Base-by-base conservation (phyloP, 2,113 vertebrate species). In the Oriolus oriolus region DNA sequence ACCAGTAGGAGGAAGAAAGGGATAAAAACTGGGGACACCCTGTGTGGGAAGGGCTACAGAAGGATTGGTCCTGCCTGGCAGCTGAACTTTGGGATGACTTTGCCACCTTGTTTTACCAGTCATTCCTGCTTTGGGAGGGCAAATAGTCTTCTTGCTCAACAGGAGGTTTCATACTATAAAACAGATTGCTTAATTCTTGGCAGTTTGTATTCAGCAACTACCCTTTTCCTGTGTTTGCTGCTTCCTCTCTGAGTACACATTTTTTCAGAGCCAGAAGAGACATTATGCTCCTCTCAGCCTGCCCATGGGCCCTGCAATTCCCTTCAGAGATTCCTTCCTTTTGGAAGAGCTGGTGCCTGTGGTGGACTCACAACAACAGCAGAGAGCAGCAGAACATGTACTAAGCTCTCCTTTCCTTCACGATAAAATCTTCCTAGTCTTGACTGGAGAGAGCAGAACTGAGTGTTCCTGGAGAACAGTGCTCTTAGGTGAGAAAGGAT, bases 181-280 rank as follows among this genome's bases (percentile, higher is more conserved):
- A 81, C 22, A 56, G 71, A 73, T 95, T 95, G 95, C 94, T 88
- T 87, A 89, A 95, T 42, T 83, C 61, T 77, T 88, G 66, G 64
- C 86, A 91, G 76, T 81, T 68, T 61, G 27, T 59, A 33, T 84
- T 84, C 21, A 0, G 64, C 23, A 92, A 52, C 94, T 88, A n/a
- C 45, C n/a, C 71, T 84, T 24, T 88, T 89, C 91, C 88, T 91
- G 93, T 28, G 44, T 64, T 45, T 94, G 39, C 35, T 86, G 60
- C 45, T 95, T 97, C 94, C 93, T 88, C 81, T 92, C 88, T 53
- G 49, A 90, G 78, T 16, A 39, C 37, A 45, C 27, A 19, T 35
- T 44, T 89, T 49, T 66, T 57, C 41, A 70, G 83, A 74, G 37
- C 24, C 52, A 71, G 57, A 85, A 89, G 44, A 63, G n/a, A 71